Conservation (phyloP, 2,113 vertebrate species). For the Trematocara nigrifrons region DNA sequence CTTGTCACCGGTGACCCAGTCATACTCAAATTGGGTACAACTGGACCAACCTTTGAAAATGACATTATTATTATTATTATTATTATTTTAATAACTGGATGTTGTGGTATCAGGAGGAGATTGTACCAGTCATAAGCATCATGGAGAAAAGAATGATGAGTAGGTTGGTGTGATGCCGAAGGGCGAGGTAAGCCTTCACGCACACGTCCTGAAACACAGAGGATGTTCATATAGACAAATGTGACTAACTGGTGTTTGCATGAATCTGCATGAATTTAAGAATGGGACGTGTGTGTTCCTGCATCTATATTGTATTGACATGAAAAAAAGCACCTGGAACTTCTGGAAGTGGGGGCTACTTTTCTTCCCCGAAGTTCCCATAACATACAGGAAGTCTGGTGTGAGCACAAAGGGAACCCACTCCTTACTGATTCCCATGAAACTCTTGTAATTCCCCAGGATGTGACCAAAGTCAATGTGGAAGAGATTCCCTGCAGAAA, state of each 20-base stretch:
- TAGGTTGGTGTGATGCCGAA: conserved; percentile 94
- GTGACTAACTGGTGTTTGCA: background rate
- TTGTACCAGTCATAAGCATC: conserved; percentile 92
- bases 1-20: background rate
- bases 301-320: background rate
- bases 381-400: conserved; percentile 96
- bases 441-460: conserved; percentile 99
- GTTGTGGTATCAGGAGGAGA: background rate
- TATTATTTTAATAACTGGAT: background rate
- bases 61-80: background rate
- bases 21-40: background rate
- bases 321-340: conserved; percentile 84
- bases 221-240: background rate
- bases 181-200: conserved; percentile 90
- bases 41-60: background rate
- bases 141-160: conserved; percentile 98
- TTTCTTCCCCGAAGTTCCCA: conserved; percentile 95
- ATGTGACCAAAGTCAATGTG: conserved; percentile 99
- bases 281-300: background rate
- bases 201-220: conserved; percentile 79
- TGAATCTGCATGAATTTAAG: background rate
- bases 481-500: conserved; percentile 88
- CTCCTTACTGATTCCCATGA: conserved; percentile 97
- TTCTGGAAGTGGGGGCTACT: conserved; percentile 91
- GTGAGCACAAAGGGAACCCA: conserved; percentile 97